phyloP scores from a whole-genome alignment of 2,888 invertebrate species.

The Anoncus sp. region DNA sequence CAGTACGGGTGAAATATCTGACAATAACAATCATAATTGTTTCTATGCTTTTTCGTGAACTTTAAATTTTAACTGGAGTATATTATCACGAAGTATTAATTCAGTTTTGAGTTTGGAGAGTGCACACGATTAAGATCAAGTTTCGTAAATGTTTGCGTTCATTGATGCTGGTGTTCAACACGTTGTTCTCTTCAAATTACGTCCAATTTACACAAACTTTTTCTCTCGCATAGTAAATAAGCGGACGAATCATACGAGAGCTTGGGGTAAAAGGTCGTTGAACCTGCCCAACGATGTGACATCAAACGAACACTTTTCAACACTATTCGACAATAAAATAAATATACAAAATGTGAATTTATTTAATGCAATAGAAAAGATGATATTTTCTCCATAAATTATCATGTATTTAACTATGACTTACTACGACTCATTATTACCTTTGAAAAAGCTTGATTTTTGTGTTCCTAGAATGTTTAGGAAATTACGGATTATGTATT shows the following conservation, averaged over 20 bases:
- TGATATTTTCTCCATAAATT: neutral
- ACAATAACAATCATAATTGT: too few relatives aligned
- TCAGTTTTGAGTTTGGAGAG: neutral
- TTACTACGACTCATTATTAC: too few relatives aligned
- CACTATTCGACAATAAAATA: constrained; percentile 6
- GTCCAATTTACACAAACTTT: constrained; percentile 76
- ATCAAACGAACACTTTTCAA: constrained; percentile 27
- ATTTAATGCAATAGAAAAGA: neutral
- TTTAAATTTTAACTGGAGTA: too few relatives aligned
- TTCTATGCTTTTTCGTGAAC: too few relatives aligned
- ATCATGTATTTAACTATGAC: neutral
- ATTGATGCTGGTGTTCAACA: constrained; percentile 9
- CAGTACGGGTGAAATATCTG: too few relatives aligned
- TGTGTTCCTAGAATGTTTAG: too few relatives aligned
- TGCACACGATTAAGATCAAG: neutral
- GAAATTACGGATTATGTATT: too few relatives aligned
- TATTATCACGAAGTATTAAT: too few relatives aligned
- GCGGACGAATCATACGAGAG: constrained; percentile 75
- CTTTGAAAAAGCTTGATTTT: too few relatives aligned
- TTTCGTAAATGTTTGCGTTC: constrained; percentile 26
- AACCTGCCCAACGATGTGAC: constrained; percentile 70
- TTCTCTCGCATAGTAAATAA: constrained; percentile 77
- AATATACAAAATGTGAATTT: neutral
- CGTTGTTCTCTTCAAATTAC: constrained; percentile 73
- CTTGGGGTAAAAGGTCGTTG: constrained; percentile 72